A percentile compares a stretch with the other conserved stretches of the same genome.
Conservation (phyloP, 2,888 invertebrate genomes). For the Nemapogon koenigi region DNA sequence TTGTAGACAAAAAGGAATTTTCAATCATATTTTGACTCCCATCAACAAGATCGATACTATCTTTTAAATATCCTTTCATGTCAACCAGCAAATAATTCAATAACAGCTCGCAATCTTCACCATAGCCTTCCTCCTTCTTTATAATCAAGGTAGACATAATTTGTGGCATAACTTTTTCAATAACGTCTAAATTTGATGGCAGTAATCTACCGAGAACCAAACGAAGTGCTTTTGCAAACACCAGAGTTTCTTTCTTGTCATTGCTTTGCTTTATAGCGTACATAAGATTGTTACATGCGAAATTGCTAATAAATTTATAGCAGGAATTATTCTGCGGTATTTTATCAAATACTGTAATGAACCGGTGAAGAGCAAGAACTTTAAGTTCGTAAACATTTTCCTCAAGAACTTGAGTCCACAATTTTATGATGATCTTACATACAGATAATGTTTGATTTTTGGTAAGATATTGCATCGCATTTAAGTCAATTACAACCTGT, state of each 20-base stretch:
- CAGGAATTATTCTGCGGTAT: constrained; percentile 42
- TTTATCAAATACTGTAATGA: constrained; percentile 53
- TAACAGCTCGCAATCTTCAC: constrained; percentile 35
- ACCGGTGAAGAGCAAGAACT: constrained; percentile 61
- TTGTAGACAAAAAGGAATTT: constrained; percentile 4
- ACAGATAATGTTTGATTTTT: constrained; percentile 51
- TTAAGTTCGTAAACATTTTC: constrained; percentile 56
- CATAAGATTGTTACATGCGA: constrained; percentile 57
- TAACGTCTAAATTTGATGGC: constrained; percentile 36
- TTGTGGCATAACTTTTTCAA: constrained; percentile 54
- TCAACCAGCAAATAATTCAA: constrained; percentile 61
- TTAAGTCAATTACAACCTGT: constrained; percentile 37
- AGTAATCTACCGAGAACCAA: constrained; percentile 43
- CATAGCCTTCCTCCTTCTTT: constrained; percentile 33
- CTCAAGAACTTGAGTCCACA: constrained; percentile 52
- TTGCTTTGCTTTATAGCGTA: constrained; percentile 49
- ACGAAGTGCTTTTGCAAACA: constrained; percentile 44
- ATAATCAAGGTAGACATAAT: constrained; percentile 60
- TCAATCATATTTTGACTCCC: constrained; percentile 17
- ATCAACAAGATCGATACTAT: constrained; percentile 48
- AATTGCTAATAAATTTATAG: constrained; percentile 63
- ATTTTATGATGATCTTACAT: constrained; percentile 55
- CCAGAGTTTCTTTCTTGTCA: constrained; percentile 27
- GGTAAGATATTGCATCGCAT: constrained; percentile 41
- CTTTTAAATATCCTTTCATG: constrained; percentile 42